Conservation (phyloP, 2,797 vertebrate genomes). For the Lepus oiostolus region DNA sequence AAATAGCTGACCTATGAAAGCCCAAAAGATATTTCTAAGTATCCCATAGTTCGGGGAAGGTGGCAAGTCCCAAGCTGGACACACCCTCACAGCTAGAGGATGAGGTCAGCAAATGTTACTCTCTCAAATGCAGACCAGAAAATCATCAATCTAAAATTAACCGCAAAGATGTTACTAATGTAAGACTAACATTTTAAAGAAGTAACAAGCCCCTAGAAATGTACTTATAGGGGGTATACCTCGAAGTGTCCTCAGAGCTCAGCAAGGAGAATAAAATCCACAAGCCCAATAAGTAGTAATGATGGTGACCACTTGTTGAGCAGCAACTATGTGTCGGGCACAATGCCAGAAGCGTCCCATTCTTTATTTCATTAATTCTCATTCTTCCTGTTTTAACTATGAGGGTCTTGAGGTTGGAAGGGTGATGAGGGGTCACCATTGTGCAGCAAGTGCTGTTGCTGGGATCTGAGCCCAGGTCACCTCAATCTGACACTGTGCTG, state of each 20-base stretch:
- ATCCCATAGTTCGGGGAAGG: constrained; percentile 51
- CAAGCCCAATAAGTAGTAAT: background rate
- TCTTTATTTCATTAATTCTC: background rate
- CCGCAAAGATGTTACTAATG: background rate
- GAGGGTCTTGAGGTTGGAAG: background rate
- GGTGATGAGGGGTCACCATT: background rate
- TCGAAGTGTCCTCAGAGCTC: constrained; percentile 14
- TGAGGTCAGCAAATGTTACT: constrained; percentile 47
- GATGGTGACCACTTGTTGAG: background rate
- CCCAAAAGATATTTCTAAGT: constrained; percentile 66
- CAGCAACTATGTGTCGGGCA: background rate
- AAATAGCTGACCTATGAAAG: constrained; percentile 68
- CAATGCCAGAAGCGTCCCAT: background rate
- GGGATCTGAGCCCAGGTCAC: background rate
- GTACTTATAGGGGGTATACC: background rate
- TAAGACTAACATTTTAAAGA: constrained; percentile 41
- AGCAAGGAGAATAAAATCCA: constrained; percentile 36
- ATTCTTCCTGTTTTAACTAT: background rate
- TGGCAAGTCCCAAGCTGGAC: constrained; percentile 37
- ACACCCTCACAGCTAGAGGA: constrained; percentile 16
- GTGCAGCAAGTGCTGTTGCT: background rate
- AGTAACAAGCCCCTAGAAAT: constrained; percentile 44
- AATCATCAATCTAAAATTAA: background rate
- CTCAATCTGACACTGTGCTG: background rate
- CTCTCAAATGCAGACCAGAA: constrained; percentile 64